Evolutionary conservation across 2,888 invertebrate genomes (phyloP).

Genomic region (Oegoconia quadripuncta): DNA sequence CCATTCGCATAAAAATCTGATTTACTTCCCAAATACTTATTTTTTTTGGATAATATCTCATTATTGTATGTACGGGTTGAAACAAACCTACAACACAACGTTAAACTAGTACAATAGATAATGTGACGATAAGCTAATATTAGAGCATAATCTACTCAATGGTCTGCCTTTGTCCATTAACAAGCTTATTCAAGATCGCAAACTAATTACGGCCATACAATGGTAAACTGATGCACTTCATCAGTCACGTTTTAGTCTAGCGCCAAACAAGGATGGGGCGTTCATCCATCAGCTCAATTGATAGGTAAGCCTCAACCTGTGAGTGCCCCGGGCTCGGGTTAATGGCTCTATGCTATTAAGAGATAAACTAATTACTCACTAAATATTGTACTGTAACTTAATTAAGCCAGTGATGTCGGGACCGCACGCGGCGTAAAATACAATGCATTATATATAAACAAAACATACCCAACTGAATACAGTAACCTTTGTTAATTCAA

Average conservation of each 20-base stretch:
- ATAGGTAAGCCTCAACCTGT: conserved; percentile 18
- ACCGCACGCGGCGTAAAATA: conserved; percentile 39
- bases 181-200: background rate
- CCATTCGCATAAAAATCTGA: no score
- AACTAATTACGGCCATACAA: conserved; percentile 6
- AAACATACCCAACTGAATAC: conserved; percentile 19
- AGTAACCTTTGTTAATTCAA: conserved; percentile 15
- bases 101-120: no score
- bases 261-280: conserved; percentile 20
- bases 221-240: conserved; percentile 26
- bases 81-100: no score
- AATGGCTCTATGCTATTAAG: conserved; percentile 51
- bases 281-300: conserved; percentile 48
- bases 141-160: no score
- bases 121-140: no score
- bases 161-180: background rate
- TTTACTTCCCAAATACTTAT: no score
- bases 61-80: no score
- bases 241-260: conserved; percentile 43
- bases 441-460: conserved; percentile 22
- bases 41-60: no score
- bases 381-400: conserved; percentile 52
- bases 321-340: conserved; percentile 31
- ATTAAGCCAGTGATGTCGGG: conserved; percentile 35
- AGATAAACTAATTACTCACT: conserved; percentile 65